Evolutionary conservation across 2,797 vertebrate species (phyloP).

Genomic region (Liasis olivaceus): DNA sequence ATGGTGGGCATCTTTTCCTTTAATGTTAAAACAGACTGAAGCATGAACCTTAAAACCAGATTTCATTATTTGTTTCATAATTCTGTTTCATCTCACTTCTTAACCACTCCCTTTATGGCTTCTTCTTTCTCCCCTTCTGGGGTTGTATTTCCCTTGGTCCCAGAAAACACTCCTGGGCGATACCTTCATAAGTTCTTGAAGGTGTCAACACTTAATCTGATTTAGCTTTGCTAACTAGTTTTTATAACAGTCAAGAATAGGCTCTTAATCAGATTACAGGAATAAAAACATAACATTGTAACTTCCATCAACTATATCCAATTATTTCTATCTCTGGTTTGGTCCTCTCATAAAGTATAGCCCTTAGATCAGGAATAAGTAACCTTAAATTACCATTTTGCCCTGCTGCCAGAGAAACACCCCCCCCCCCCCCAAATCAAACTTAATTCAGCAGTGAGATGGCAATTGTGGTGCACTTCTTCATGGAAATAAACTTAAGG

Average conservation of each 20-base stretch:
- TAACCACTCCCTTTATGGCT: not conserved
- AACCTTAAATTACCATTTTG: not conserved
- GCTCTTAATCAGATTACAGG: not conserved
- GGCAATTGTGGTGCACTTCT: not conserved
- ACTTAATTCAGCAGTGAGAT: not conserved
- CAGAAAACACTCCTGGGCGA: not conserved
- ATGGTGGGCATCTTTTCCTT: not conserved
- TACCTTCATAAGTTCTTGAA: not conserved
- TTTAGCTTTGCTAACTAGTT: not conserved
- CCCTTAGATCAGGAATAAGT: not conserved
- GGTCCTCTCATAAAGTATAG: not conserved
- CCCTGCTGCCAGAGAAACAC: not conserved
- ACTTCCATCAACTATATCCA: not conserved
- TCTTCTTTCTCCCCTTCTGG: not conserved
- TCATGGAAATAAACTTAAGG: not conserved
- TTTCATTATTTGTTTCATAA: not conserved
- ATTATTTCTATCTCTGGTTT: not conserved
- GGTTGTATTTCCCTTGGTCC: not conserved
- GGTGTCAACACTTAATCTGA: not conserved
- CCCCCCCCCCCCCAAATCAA: not conserved
- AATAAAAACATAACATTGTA: not conserved
- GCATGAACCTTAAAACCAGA: not conserved
- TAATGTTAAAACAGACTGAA: slow-evolving; percentile 11
- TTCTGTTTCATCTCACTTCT: not conserved
- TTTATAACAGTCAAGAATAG: not conserved